Conservation (phyloP, 2,888 invertebrate species). For the Chrysomela aeneicollis region DNA sequence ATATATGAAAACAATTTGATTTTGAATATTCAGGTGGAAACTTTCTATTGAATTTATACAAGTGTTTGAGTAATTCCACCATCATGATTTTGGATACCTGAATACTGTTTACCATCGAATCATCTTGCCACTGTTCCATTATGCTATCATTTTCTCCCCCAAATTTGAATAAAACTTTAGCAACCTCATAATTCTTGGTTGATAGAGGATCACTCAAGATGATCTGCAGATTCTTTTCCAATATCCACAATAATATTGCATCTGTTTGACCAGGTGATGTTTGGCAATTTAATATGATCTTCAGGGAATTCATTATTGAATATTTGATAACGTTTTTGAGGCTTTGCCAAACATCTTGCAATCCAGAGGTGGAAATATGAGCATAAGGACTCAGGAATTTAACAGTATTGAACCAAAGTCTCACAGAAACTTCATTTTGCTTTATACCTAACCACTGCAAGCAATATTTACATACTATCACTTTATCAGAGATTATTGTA, state of each 20-base stretch:
- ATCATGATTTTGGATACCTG: constrained; percentile 70
- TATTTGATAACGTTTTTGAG: constrained; percentile 65
- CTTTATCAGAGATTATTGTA: constrained; percentile 63
- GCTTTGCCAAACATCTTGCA: constrained; percentile 65
- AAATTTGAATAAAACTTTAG: constrained; percentile 68
- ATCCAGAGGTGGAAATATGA: constrained; percentile 46
- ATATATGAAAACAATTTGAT: constrained; percentile 67
- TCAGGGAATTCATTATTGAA: constrained; percentile 65
- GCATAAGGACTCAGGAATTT: constrained; percentile 55
- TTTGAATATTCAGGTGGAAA: constrained; percentile 66
- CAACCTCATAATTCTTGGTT: constrained; percentile 62
- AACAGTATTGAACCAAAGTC: constrained; percentile 69
- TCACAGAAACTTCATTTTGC: constrained; percentile 59
- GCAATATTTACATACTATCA: constrained; percentile 67
- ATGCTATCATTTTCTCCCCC: constrained; percentile 59
- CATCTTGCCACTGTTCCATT: constrained; percentile 65
- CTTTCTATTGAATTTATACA: constrained; percentile 65
- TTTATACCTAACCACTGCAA: constrained; percentile 67
- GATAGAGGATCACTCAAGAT: constrained; percentile 53
- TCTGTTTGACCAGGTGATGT: constrained; percentile 61
- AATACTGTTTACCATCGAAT: constrained; percentile 63
- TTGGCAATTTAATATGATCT: constrained; percentile 65
- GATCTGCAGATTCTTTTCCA: constrained; percentile 69
- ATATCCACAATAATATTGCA: constrained; percentile 68
- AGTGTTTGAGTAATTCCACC: constrained; percentile 63